These are phyloP conservation scores for Trisateles emortualis DNA, from an alignment of 2,888 invertebrate species.

Conservation along the genomic window DNA sequence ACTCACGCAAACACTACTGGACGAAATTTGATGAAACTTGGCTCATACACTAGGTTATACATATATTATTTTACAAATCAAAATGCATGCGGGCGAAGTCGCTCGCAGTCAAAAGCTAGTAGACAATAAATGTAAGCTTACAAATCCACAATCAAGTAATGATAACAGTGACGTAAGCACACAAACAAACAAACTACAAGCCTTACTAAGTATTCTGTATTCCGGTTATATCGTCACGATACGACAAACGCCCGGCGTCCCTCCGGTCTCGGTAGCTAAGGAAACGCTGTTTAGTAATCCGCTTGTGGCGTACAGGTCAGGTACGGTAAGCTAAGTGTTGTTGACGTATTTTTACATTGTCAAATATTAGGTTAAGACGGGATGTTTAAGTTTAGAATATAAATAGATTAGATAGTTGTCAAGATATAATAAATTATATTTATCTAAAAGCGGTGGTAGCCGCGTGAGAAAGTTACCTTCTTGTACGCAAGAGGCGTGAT, in stretches of 20 bases:
- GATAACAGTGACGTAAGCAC: conserved; percentile 2
- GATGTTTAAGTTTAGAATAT: background rate
- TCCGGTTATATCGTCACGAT: conserved; percentile 53
- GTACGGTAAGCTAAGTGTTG: conserved; percentile 16
- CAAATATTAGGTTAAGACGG: background rate
- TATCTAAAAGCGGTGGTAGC: too few species aligned
- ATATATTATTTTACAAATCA: too few species aligned
- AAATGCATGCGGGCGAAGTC: too few species aligned
- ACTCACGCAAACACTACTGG: too few species aligned
- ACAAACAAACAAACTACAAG: conserved; percentile 12
- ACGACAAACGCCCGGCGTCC: conserved; percentile 56
- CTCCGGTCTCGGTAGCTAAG: conserved; percentile 31
- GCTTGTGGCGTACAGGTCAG: conserved; percentile 62
- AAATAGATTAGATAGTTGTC: background rate
- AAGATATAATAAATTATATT: background rate
- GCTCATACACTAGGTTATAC: too few species aligned
- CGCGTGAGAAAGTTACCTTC: too few species aligned
- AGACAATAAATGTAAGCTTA: too few species aligned
- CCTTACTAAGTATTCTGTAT: conserved; percentile 23
- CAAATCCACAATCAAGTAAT: conserved; percentile 10
- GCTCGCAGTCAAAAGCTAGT: too few species aligned
- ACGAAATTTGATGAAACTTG: too few species aligned
- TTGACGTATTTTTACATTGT: conserved; percentile 25
- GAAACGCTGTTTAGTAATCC: conserved; percentile 59
- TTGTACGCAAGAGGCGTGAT: too few species aligned